A percentile compares a stretch with the other conserved stretches of the same genome.
These are phyloP conservation scores for Typhlomys cinereus DNA, from an alignment of 2,113 vertebrate genomes.

Conservation along the genomic window DNA sequence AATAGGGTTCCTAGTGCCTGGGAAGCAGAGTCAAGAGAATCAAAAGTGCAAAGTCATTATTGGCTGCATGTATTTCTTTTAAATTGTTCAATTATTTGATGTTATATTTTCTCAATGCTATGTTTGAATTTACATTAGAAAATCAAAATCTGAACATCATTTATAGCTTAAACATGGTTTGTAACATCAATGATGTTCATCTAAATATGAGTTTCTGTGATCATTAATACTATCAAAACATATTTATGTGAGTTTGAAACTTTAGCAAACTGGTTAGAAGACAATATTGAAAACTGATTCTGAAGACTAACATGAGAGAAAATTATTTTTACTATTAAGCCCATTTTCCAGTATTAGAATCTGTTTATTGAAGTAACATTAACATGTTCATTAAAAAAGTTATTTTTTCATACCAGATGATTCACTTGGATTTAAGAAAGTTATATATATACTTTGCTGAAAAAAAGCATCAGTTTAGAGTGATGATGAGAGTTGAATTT, in stretches of 20 bases:
- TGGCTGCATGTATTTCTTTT: too few relatives aligned
- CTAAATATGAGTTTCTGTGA: conserved; percentile 37
- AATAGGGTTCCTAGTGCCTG: background rate
- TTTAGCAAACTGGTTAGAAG: conserved; percentile 6
- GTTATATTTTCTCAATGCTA: too few relatives aligned
- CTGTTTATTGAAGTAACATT: background rate
- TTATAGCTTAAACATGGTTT: conserved; percentile 42
- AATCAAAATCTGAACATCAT: conserved; percentile 36
- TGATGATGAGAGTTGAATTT: background rate
- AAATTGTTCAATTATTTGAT: too few relatives aligned
- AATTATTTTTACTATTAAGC: background rate
- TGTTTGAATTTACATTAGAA: conserved; percentile 61
- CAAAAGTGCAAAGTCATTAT: background rate
- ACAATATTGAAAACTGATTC: background rate
- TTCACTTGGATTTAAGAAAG: background rate
- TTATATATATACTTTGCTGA: background rate
- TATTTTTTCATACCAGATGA: background rate
- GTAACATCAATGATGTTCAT: conserved; percentile 19
- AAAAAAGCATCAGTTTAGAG: background rate
- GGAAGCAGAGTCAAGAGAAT: background rate
- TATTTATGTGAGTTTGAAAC: conserved; percentile 49
- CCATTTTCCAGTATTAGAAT: conserved; percentile 2
- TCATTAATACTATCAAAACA: conserved; percentile 21
- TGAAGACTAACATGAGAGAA: background rate
- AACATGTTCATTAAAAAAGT: background rate